Evolutionary conservation across 2,888 invertebrate genomes (phyloP).

Genomic region (Scotopteryx bipunctaria): DNA sequence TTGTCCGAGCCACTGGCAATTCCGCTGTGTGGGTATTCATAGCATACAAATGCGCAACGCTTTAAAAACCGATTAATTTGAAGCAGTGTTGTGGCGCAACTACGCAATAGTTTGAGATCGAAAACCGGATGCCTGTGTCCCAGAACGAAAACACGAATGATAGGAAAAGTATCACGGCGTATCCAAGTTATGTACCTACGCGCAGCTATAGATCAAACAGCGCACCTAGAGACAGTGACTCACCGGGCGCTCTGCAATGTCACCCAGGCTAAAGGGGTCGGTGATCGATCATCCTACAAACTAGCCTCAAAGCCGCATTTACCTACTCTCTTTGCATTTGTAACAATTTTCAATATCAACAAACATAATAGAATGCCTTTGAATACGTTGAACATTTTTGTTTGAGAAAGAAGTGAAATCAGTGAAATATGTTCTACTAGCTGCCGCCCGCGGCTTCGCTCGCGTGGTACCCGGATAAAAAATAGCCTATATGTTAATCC

Average conservation of each 20-base stretch:
- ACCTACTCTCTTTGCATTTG: background rate
- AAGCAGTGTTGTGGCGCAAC: conserved; percentile 19
- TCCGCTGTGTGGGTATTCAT: conserved; percentile 23
- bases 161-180: conserved; percentile 18
- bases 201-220: conserved; percentile 33
- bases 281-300: conserved; percentile 27
- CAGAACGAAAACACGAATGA: conserved; percentile 17
- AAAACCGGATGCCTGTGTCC: conserved; percentile 23
- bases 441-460: too few relatives aligned
- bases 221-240: conserved; percentile 35
- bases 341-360: background rate
- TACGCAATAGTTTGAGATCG: conserved; percentile 29
- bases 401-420: background rate
- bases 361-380: too few relatives aligned
- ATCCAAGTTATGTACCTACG: conserved; percentile 7
- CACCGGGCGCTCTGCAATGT: conserved; percentile 26
- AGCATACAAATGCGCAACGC: conserved; percentile 32
- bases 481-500: too few relatives aligned
- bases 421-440: too few relatives aligned
- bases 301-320: background rate
- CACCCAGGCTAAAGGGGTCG: conserved; percentile 25
- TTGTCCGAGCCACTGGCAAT: conserved; percentile 27
- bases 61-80: conserved; percentile 24
- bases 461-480: too few relatives aligned
- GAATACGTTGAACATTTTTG: too few relatives aligned